Conservation (phyloP, 2,113 vertebrate genomes). For the Prochilodus magdalenae region DNA sequence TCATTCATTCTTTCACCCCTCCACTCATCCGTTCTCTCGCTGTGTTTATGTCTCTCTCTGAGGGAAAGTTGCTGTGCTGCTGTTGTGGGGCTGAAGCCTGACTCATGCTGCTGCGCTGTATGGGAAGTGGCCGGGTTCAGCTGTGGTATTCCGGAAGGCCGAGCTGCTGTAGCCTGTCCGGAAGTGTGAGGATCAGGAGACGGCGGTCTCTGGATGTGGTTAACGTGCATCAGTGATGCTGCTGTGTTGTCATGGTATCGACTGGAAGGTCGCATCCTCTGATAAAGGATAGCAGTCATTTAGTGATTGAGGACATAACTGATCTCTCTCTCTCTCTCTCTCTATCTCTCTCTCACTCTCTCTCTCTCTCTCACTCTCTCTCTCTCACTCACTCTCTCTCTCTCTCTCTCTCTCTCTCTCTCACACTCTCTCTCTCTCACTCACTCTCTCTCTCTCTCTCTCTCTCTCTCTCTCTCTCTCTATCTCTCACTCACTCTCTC, state of each 20-base stretch:
- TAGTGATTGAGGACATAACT: conserved; percentile 20
- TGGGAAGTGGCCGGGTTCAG: not conserved
- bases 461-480: not conserved
- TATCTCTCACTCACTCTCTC: too few species aligned
- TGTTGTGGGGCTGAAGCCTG: not conserved
- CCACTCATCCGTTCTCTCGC: too few species aligned
- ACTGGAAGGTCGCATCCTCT: conserved; percentile 26
- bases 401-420: not conserved
- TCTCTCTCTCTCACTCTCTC: not conserved
- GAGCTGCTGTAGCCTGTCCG: not conserved
- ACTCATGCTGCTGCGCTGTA: not conserved
- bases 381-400: too few species aligned
- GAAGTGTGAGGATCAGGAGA: not conserved
- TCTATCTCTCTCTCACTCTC: too few species aligned
- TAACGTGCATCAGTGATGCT: conserved; percentile 12
- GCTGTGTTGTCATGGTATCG: conserved; percentile 39
- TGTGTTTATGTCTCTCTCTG: not conserved
- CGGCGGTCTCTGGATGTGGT: conserved; percentile 14
- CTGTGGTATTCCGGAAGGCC: not conserved
- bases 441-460: not conserved
- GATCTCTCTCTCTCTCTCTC: not conserved
- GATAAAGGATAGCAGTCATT: conserved; percentile 32
- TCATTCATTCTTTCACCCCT: too few species aligned
- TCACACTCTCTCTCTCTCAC: not conserved
- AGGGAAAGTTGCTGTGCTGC: not conserved